Conservation (phyloP, 2,797 vertebrate genomes). For the Danionella dracula region DNA sequence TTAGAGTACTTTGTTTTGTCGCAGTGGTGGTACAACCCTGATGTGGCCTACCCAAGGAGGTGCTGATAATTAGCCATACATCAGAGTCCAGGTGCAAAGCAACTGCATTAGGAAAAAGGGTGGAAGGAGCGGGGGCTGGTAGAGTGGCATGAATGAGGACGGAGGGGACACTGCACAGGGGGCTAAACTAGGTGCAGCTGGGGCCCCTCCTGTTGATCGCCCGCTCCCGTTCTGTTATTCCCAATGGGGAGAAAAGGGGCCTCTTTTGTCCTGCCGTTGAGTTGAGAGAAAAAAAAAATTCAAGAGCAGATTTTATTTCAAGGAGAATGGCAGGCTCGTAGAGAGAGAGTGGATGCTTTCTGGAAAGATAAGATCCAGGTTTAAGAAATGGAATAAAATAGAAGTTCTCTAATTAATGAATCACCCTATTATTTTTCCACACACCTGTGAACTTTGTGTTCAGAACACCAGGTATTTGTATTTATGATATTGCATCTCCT, state of each 20-base stretch:
- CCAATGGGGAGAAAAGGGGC: slow-evolving; percentile 55
- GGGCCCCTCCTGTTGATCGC: slow-evolving; percentile 56
- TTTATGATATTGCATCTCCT: too few species aligned
- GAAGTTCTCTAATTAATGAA: too few species aligned
- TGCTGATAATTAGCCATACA: slow-evolving; percentile 72
- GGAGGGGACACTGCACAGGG: slow-evolving; percentile 15
- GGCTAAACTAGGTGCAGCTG: slow-evolving; percentile 62
- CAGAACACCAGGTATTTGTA: too few species aligned
- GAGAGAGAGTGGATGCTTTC: background rate
- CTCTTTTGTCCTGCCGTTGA: slow-evolving; percentile 66
- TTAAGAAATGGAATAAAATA: too few species aligned
- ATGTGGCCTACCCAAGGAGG: slow-evolving; percentile 59
- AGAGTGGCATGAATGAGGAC: slow-evolving; percentile 35
- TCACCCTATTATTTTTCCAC: too few species aligned
- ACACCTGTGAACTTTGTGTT: too few species aligned
- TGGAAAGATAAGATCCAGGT: background rate
- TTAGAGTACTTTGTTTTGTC: slow-evolving; percentile 62
- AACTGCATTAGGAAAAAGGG: slow-evolving; percentile 46
- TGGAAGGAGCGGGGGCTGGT: slow-evolving; percentile 7
- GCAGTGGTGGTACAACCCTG: slow-evolving; percentile 54
- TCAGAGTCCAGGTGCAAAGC: slow-evolving; percentile 70
- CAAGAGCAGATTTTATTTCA: slow-evolving; percentile 53
- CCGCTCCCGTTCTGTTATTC: slow-evolving; percentile 51
- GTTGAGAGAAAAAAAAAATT: slow-evolving; percentile 42
- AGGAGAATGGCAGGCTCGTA: slow-evolving; percentile 30